A percentile compares a stretch with the other conserved stretches of the same genome.
These are phyloP conservation scores for Megaustenia siamemsis DNA, from an alignment of 2,888 invertebrate species.

Conservation along the genomic window DNA sequence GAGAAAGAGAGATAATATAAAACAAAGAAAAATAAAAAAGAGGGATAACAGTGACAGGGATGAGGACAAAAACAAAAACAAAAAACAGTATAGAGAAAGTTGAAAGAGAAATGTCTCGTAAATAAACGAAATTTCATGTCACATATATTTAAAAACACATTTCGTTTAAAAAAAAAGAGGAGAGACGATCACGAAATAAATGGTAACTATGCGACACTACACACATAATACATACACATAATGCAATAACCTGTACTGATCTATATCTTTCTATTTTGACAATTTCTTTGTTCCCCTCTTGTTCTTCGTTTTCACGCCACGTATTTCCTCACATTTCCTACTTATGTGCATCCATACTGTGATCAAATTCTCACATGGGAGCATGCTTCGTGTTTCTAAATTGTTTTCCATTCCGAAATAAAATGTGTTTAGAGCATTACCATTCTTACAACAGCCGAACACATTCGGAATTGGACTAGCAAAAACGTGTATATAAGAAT, in stretches of 20 bases:
- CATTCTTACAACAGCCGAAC: not conserved
- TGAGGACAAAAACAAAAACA: not conserved
- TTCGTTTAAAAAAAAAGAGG: no score
- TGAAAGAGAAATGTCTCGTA: not conserved
- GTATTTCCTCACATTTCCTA: not conserved
- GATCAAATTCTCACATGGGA: not conserved
- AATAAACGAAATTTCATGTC: no score
- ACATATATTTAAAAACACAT: no score
- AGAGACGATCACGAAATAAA: no score
- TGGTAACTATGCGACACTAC: no score
- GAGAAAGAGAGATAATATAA: conserved; percentile 7
- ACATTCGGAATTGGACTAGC: conserved; percentile 21
- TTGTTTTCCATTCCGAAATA: conserved; percentile 19
- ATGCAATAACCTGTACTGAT: no score
- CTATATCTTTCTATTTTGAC: not conserved
- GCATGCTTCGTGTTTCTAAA: not conserved
- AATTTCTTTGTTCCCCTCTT: not conserved
- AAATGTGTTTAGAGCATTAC: conserved; percentile 30
- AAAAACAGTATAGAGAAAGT: no score
- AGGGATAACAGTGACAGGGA: not conserved
- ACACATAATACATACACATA: no score
- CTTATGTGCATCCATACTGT: not conserved
- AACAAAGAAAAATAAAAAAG: not conserved
- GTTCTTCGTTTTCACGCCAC: not conserved
- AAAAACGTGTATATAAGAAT: conserved; percentile 23